Conservation (phyloP, 2,888 invertebrate genomes). For the Eupithecia subfuscata region DNA sequence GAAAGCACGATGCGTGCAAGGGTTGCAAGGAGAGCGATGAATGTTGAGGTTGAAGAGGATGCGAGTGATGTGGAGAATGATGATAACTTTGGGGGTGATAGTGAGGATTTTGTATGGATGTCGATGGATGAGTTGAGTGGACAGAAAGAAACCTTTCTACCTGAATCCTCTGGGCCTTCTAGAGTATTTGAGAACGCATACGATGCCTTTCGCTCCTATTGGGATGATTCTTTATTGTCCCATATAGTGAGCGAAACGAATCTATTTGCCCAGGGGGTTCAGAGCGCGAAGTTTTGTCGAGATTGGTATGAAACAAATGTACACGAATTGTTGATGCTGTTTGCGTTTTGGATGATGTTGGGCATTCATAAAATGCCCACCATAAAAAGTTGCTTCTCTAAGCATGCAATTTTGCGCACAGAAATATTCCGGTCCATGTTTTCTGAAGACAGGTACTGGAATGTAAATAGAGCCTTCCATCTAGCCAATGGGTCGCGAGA, state of each 20-base stretch:
- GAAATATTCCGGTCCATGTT: constrained; percentile 32
- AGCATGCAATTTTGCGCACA: constrained; percentile 37
- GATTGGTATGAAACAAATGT: constrained; percentile 14
- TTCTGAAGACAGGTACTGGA: constrained; percentile 30
- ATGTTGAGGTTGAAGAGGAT: constrained; percentile 5
- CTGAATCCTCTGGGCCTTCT: constrained; percentile 15
- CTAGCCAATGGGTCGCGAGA: constrained; percentile 36
- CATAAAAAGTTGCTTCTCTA: constrained; percentile 38
- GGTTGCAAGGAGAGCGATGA: neutral
- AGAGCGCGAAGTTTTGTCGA: constrained; percentile 1
- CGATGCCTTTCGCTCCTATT: constrained; percentile 8
- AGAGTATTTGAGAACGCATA: constrained; percentile 10
- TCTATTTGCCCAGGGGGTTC: constrained; percentile 6
- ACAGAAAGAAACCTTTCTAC: constrained; percentile 13
- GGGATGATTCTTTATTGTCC: constrained; percentile 12
- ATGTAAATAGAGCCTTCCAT: constrained; percentile 37
- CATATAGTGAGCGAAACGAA: constrained; percentile 8
- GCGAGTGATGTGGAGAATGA: constrained; percentile 2
- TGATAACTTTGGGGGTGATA: too few species aligned
- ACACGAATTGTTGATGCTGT: constrained; percentile 10
- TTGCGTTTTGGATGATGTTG: constrained; percentile 32
- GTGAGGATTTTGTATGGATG: constrained; percentile 8
- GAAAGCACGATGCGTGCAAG: neutral
- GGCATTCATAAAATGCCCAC: constrained; percentile 36
- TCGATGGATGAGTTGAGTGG: constrained; percentile 9